Conservation (phyloP, 2,888 invertebrate genomes). For the Phyllotreta cruciferae region DNA sequence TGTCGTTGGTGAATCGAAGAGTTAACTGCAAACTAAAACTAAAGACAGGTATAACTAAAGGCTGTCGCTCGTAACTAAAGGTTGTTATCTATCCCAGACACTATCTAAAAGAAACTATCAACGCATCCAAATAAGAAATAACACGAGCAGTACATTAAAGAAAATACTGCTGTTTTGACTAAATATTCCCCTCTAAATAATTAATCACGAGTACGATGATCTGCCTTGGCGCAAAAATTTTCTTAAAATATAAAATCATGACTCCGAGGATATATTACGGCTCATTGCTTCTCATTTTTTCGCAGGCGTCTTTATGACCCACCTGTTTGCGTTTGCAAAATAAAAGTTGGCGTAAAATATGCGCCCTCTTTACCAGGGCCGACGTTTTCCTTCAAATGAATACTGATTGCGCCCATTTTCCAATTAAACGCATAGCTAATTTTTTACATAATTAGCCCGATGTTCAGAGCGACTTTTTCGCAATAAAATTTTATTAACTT, state of each 20-base stretch:
- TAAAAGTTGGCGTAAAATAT: conserved; percentile 35
- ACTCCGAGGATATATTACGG: conserved; percentile 23
- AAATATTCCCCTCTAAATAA: conserved; percentile 16
- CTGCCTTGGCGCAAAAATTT: conserved; percentile 20
- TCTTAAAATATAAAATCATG: conserved; percentile 27
- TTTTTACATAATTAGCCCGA: too few relatives aligned
- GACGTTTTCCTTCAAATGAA: neutral
- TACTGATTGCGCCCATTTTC: neutral
- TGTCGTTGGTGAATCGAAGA: too few relatives aligned
- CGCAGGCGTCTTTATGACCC: conserved; percentile 33
- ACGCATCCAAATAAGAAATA: too few relatives aligned
- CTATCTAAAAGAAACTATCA: too few relatives aligned
- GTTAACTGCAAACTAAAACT: too few relatives aligned
- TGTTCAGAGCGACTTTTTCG: too few relatives aligned
- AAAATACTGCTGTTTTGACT: neutral
- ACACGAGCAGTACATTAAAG: too few relatives aligned
- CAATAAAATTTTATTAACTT: too few relatives aligned
- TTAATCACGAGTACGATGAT: conserved; percentile 19
- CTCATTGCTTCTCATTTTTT: conserved; percentile 32
- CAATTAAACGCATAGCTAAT: too few relatives aligned
- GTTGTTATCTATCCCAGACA: too few relatives aligned
- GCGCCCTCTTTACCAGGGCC: conserved; percentile 12
- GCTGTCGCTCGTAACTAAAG: too few relatives aligned
- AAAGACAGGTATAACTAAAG: too few relatives aligned
- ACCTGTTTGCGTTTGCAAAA: conserved; percentile 39